These are phyloP conservation scores for Rousettus madagascariensis DNA, from an alignment of 2,797 vertebrate species.

Conservation along the genomic window DNA sequence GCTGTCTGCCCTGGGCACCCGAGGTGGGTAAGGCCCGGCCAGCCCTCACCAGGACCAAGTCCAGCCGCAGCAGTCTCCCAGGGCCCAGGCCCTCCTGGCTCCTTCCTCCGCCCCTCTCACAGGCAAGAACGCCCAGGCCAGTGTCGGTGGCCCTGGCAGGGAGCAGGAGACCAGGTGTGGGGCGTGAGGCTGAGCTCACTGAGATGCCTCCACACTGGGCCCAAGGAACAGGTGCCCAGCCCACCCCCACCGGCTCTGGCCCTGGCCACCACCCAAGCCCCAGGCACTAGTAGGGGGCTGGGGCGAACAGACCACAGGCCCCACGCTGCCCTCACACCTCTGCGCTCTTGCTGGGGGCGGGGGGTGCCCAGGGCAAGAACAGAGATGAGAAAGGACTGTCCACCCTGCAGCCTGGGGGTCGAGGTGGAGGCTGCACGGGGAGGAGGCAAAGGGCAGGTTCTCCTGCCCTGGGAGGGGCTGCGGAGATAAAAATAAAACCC, in stretches of 20 bases:
- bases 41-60: not conserved
- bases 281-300: not conserved
- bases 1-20: not conserved
- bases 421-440: not conserved
- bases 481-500: slow-evolving; percentile 55
- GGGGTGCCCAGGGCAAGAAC: not conserved
- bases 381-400: not conserved
- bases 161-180: not conserved
- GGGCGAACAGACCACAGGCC: fast-evolving
- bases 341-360: fast-evolving
- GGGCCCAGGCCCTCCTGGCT: not conserved
- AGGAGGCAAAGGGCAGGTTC: not conserved
- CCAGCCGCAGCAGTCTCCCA: too few relatives aligned
- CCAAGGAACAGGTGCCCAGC: not conserved
- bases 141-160: not conserved
- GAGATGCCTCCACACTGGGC: not conserved
- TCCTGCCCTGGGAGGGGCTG: not conserved
- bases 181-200: not conserved
- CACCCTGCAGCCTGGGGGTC: not conserved
- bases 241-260: not conserved
- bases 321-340: too few relatives aligned
- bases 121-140: not conserved
- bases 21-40: not conserved
- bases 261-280: not conserved
- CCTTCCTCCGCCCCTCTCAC: not conserved